phyloP scores from a whole-genome alignment of 2,797 vertebrate genomes.

The Hybognathus amarus region DNA sequence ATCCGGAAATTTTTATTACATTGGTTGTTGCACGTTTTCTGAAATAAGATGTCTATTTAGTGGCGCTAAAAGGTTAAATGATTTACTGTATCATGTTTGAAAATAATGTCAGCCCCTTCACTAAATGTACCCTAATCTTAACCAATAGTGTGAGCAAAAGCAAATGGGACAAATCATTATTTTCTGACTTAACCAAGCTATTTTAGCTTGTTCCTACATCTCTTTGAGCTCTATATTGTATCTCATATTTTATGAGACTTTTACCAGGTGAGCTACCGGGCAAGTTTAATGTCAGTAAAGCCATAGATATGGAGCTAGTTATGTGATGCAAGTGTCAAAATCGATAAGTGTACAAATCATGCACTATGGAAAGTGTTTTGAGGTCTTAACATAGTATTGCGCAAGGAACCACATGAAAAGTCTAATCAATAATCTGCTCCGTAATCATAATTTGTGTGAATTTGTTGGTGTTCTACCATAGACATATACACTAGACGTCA shows the following conservation, averaged over 20 bases:
- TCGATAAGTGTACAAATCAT: background rate
- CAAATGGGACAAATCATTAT: background rate
- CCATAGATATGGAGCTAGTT: background rate
- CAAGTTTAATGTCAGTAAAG: slow-evolving; percentile 1
- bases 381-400: background rate
- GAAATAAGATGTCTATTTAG: background rate
- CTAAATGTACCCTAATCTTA: background rate
- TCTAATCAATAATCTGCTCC: background rate
- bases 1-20: background rate
- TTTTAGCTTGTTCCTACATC: background rate
- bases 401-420: background rate
- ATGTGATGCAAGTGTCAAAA: background rate
- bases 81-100: background rate
- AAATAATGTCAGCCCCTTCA: background rate
- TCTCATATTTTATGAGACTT: background rate
- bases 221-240: background rate
- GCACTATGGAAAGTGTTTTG: background rate
- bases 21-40: background rate
- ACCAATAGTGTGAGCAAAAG: background rate
- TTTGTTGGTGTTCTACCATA: background rate
- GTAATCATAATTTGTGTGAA: background rate
- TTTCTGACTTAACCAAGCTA: background rate
- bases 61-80: background rate
- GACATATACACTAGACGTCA: no score
- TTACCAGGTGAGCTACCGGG: background rate